Evolutionary conservation across 2,797 vertebrate species (phyloP).

Genomic region (Urocyon cinereoargenteus): DNA sequence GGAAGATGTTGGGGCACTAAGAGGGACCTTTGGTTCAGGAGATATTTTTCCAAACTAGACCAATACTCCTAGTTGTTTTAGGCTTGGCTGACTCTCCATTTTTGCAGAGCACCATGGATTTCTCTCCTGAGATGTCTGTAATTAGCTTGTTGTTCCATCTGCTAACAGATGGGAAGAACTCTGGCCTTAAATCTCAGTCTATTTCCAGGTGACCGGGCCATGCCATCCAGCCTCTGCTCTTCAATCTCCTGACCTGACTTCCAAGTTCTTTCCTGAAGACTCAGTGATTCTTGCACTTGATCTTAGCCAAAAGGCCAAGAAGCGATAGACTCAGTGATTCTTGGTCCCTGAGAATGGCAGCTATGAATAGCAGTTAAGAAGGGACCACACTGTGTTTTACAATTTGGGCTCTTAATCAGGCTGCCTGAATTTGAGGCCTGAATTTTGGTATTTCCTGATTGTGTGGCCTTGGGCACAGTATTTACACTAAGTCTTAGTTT

Average conservation of each 20-base stretch:
- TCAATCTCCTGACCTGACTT: neutral
- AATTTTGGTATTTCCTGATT: neutral
- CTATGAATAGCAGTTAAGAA: neutral
- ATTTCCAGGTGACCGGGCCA: neutral
- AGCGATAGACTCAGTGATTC: neutral
- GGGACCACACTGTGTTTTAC: neutral
- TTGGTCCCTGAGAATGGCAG: neutral
- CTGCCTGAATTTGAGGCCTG: neutral
- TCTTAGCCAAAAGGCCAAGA: no score
- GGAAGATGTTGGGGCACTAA: neutral
- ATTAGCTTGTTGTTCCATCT: neutral
- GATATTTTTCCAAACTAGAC: constrained; percentile 22
- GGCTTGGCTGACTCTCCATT: neutral
- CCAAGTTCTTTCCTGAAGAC: neutral
- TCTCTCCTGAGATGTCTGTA: neutral
- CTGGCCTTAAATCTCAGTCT: neutral
- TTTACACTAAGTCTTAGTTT: constrained; percentile 23
- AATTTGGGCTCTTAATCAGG: neutral
- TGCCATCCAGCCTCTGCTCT: neutral
- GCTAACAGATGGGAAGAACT: neutral
- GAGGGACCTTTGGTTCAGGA: neutral
- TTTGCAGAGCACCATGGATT: neutral
- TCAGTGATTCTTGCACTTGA: neutral
- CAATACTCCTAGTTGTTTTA: neutral
- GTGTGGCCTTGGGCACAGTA: neutral